Conservation (phyloP, 2,888 invertebrate genomes). For the Nephrotoma guestfalica region DNA sequence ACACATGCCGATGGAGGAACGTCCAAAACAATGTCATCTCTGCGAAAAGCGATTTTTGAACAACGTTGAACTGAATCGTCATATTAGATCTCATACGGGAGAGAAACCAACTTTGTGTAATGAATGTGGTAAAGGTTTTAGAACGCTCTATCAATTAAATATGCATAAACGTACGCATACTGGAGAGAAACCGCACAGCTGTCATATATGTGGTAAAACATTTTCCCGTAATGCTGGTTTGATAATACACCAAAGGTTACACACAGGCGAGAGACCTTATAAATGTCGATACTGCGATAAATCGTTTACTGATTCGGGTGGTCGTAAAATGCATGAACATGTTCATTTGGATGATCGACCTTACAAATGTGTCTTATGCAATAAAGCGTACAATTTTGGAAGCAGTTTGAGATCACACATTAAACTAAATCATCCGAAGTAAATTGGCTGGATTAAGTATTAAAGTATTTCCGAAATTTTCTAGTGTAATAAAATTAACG, state of each 20-base stretch:
- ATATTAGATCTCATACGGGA: not conserved
- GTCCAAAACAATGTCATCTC: not conserved
- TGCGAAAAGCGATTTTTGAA: not conserved
- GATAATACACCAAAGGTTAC: not conserved
- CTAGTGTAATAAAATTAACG: not conserved
- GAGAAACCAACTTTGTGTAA: conserved; percentile 1
- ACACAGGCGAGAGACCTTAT: not conserved
- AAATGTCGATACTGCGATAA: not conserved
- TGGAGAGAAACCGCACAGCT: not conserved
- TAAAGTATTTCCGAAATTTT: not conserved
- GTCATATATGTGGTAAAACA: not conserved
- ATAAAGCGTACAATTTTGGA: not conserved
- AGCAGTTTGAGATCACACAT: not conserved
- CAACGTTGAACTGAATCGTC: not conserved
- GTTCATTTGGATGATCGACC: not conserved
- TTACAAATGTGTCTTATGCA: not conserved
- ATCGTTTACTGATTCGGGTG: not conserved
- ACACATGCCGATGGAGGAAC: not conserved
- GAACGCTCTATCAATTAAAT: not conserved
- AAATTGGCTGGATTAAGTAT: not conserved
- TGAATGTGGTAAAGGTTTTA: conserved; percentile 1
- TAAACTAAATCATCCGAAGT: not conserved
- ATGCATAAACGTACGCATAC: not conserved
- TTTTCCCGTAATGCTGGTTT: not conserved
- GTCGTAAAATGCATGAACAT: not conserved